phyloP scores from a whole-genome alignment of 2,888 invertebrate species.

The Steinernema hermaphroditum region DNA sequence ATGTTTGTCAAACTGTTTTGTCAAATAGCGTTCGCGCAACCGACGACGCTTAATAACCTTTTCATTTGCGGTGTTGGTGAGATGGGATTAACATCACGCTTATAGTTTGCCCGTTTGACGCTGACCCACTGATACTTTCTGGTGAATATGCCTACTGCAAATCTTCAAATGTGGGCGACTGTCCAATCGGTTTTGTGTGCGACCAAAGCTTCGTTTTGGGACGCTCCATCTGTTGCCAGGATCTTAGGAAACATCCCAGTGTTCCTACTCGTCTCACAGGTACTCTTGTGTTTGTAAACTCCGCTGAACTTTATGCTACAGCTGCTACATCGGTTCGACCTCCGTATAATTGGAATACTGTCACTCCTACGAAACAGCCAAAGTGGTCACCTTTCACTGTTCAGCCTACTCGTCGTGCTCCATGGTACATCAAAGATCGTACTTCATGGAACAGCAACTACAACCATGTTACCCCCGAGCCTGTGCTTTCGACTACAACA shows the following conservation, averaged over 20 bases:
- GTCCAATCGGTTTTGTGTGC: conserved; percentile 61
- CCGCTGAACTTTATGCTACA: not conserved
- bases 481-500: conserved; percentile 39
- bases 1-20: not conserved
- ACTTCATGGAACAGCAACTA: conserved; percentile 52
- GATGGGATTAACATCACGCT: not conserved
- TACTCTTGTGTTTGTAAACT: not conserved
- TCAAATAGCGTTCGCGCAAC: no score
- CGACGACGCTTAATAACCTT: no score
- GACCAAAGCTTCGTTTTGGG: conserved; percentile 61
- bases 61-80: not conserved
- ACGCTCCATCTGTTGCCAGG: conserved; percentile 60
- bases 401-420: conserved; percentile 40
- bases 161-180: conserved; percentile 57
- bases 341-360: conserved; percentile 51
- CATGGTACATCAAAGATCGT: conserved; percentile 62
- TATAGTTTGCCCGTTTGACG: conserved; percentile 62
- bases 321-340: not conserved
- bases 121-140: conserved; percentile 57
- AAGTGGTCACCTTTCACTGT: conserved; percentile 18
- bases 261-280: conserved; percentile 44
- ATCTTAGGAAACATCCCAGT: conserved; percentile 42
- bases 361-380: conserved; percentile 44
- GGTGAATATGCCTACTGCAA: conserved; percentile 62
- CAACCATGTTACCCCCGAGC: conserved; percentile 48